Base-by-base conservation (phyloP, 2,797 vertebrate species). In the Triplophysa yarkandensis region DNA sequence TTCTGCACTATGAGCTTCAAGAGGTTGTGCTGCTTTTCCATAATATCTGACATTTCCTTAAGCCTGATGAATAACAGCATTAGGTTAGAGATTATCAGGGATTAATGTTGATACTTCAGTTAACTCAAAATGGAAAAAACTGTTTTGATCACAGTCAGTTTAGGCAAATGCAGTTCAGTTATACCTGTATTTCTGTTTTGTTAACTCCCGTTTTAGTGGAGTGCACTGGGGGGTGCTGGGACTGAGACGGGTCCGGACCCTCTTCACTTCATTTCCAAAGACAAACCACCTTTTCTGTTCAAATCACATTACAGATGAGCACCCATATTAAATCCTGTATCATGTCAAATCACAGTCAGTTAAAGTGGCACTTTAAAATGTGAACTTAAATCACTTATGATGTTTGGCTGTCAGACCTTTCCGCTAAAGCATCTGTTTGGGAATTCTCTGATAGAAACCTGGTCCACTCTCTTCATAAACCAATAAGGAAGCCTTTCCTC, bases 101-200 rank as follows among this genome's bases (percentile, higher is more conserved):
- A 60, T 61, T 23, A 41, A 61, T 66, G n/a, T 3, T 28, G n/a
- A 3, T 39, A 39, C 4, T 23, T 21, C 17, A 54, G 16, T 28
- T 57, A 8, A 58, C 17, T 10, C 58, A 39, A 13, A 23, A n/a
- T 11, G 14, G 1, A 0, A 41, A 16, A 11, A 39, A 39, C 11
- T n/a, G n/a, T n/a, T n/a, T n/a, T n/a, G n/a, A 30, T 30, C 6
- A 3, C 6, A 8, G 6, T 23, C 13, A 43, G 14, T 16, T 23
- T 10, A 16, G 16, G 11, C 36, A 21, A 41, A 36, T 23, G n/a
- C 6, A 16, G n/a, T 43, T 19, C 34, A 21, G 58, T 19, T 14
- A 43, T 75, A 95, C 94, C 93, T 91, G 83, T 92, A 92, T 83
- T 95, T 95, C 85, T 95, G 94, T 81, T 95, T 95, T 78, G 91